Evolutionary conservation across 2,113 vertebrate genomes (phyloP).

Genomic region (Tetraodon nigroviridis): DNA sequence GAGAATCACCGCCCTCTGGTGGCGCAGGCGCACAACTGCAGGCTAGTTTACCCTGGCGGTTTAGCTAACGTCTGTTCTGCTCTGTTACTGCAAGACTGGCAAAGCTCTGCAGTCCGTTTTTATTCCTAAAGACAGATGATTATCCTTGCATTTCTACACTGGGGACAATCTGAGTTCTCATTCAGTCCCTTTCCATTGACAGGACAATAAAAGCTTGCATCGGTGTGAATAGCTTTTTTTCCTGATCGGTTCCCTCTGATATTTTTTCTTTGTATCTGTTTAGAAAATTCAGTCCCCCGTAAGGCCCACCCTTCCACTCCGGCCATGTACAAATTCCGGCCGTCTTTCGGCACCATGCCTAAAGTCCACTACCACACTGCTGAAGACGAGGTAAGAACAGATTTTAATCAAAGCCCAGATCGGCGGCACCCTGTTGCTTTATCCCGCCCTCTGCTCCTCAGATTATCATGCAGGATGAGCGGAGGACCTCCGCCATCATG

Average conservation of each 20-base stretch:
- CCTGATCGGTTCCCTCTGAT: neutral
- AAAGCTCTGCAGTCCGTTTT: too few species aligned
- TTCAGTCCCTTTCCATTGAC: too few species aligned
- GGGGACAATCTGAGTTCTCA: too few species aligned
- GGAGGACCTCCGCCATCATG: constrained; percentile 76
- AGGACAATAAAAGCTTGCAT: too few species aligned
- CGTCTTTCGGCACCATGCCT: constrained; percentile 84
- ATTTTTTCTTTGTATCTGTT: constrained; percentile 17
- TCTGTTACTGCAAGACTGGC: too few species aligned
- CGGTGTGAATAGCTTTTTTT: too few species aligned
- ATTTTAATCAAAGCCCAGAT: neutral
- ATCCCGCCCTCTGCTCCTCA: constrained; percentile 41
- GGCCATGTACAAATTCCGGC: constrained; percentile 94
- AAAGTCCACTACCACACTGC: constrained; percentile 89
- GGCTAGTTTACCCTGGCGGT: too few species aligned
- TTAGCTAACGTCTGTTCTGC: too few species aligned
- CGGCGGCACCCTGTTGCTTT: neutral
- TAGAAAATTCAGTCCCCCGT: constrained; percentile 87
- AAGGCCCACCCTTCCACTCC: constrained; percentile 90
- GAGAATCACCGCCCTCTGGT: constrained; percentile 46
- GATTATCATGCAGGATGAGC: constrained; percentile 81
- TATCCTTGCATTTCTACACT: too few species aligned
- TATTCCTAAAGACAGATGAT: too few species aligned
- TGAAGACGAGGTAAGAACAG: constrained; percentile 80
- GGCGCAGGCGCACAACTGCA: constrained; percentile 7